Conservation (phyloP, 2,113 vertebrate species). For the Marmota flaviventris region DNA sequence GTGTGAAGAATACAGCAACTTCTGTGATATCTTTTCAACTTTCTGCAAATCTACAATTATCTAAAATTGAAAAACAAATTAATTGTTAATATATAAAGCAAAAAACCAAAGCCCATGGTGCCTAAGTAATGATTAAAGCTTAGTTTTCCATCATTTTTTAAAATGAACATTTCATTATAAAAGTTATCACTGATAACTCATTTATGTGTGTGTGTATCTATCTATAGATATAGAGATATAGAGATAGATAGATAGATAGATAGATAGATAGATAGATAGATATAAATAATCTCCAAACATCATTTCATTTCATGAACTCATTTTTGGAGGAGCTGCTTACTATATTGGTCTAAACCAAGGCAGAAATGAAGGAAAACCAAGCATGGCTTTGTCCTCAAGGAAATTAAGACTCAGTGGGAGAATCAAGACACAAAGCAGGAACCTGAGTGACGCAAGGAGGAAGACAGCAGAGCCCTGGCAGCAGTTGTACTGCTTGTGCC, state of each 20-base stretch:
- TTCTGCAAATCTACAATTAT: too few species aligned
- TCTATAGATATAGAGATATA: too few species aligned
- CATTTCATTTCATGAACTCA: not conserved
- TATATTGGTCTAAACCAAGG: not conserved
- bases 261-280: too few species aligned
- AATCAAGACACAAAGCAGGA: not conserved
- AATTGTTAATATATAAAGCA: too few species aligned
- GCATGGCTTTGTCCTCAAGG: not conserved
- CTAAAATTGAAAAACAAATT: too few species aligned
- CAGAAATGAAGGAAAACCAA: not conserved
- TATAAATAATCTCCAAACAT: not conserved
- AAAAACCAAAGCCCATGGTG: too few species aligned
- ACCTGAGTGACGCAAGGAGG: not conserved
- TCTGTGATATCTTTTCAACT: too few species aligned
- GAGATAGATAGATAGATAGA: too few species aligned
- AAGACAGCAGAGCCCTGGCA: not conserved
- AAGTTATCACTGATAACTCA: not conserved
- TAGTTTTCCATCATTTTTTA: too few species aligned
- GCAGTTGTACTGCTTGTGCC: not conserved
- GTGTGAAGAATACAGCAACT: too few species aligned
- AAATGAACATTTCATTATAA: slow-evolving; percentile 12
- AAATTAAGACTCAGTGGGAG: not conserved
- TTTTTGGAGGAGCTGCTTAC: not conserved
- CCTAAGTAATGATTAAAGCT: too few species aligned
- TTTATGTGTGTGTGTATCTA: not conserved